phyloP scores from a whole-genome alignment of 2,113 vertebrate species.

The Cettia cetti region DNA sequence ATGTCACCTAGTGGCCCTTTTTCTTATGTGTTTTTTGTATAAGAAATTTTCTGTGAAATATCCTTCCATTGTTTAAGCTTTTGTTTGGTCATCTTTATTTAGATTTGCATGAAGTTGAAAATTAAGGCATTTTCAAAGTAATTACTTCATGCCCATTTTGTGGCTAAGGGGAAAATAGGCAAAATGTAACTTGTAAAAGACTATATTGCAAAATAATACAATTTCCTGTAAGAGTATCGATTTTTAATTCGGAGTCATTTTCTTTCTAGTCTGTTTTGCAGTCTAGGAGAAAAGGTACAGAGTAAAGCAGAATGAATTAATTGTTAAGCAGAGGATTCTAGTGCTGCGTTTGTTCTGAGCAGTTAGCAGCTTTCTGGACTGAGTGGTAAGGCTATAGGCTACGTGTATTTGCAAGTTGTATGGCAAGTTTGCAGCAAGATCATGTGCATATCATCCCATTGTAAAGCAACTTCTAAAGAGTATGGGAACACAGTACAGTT shows the following conservation, averaged over 20 bases:
- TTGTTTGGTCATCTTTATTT: slow-evolving; percentile 84
- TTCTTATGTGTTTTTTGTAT: slow-evolving; percentile 96
- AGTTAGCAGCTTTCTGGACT: slow-evolving; percentile 77
- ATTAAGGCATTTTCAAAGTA: slow-evolving; percentile 83
- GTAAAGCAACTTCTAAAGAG: slow-evolving; percentile 91
- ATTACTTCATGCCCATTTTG: slow-evolving; percentile 83
- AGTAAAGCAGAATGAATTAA: slow-evolving; percentile 70
- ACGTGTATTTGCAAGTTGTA: slow-evolving; percentile 76
- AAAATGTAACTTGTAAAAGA: slow-evolving; percentile 79
- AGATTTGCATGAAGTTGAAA: slow-evolving; percentile 86
- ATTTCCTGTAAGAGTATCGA: slow-evolving; percentile 72
- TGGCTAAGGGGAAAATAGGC: slow-evolving; percentile 76
- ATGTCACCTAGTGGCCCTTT: slow-evolving; percentile 95
- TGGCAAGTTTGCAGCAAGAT: slow-evolving; percentile 83
- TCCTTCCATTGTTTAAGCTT: slow-evolving; percentile 88
- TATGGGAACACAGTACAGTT: slow-evolving; percentile 93
- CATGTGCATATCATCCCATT: slow-evolving; percentile 96
- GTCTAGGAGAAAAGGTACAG: slow-evolving; percentile 79
- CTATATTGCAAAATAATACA: slow-evolving; percentile 78
- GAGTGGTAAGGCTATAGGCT: slow-evolving; percentile 77
- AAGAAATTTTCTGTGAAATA: slow-evolving; percentile 88
- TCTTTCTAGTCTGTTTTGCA: slow-evolving; percentile 78
- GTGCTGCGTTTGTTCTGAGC: slow-evolving; percentile 76
- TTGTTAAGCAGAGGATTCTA: slow-evolving; percentile 78
- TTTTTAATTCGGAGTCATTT: slow-evolving; percentile 77